Evolutionary conservation across 35 echinoderm and acorn worm genomes (phyloP).

Genomic region (Apostichopus californicus): DNA sequence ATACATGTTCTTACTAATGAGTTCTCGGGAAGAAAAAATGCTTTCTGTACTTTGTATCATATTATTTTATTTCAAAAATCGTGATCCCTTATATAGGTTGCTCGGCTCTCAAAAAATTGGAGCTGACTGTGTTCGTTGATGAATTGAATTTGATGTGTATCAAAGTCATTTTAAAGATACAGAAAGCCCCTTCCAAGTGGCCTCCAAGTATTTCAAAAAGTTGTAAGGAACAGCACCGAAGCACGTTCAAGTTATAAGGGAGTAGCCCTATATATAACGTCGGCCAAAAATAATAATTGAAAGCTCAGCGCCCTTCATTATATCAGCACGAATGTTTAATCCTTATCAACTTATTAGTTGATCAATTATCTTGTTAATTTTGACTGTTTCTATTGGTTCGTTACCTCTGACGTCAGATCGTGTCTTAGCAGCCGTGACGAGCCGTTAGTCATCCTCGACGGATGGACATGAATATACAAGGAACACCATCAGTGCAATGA

Average conservation of each 20-base stretch:
- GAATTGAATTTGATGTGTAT: too few relatives aligned
- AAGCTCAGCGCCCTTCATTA: neutral
- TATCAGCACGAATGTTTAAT: neutral
- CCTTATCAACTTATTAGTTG: neutral
- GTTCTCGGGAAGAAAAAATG: too few relatives aligned
- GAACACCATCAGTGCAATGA: constrained; percentile 5
- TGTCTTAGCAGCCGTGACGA: constrained; percentile 12
- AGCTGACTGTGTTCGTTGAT: too few relatives aligned
- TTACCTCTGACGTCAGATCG: neutral
- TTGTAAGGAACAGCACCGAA: neutral
- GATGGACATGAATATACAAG: neutral
- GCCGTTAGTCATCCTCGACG: constrained; percentile 2
- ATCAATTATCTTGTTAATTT: constrained; percentile 19
- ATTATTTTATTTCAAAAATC: too few relatives aligned
- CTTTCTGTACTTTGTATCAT: too few relatives aligned
- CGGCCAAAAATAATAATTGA: neutral
- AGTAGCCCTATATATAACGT: neutral
- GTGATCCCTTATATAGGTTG: too few relatives aligned
- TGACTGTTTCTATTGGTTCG: neutral
- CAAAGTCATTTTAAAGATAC: too few relatives aligned
- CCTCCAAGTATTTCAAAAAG: neutral
- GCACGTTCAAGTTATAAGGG: neutral
- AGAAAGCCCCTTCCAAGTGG: neutral
- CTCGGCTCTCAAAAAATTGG: too few relatives aligned
- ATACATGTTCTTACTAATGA: too few relatives aligned